Conservation (phyloP, 64 coral and sea anemone species). For the Catalaphyllia jardinei region DNA sequence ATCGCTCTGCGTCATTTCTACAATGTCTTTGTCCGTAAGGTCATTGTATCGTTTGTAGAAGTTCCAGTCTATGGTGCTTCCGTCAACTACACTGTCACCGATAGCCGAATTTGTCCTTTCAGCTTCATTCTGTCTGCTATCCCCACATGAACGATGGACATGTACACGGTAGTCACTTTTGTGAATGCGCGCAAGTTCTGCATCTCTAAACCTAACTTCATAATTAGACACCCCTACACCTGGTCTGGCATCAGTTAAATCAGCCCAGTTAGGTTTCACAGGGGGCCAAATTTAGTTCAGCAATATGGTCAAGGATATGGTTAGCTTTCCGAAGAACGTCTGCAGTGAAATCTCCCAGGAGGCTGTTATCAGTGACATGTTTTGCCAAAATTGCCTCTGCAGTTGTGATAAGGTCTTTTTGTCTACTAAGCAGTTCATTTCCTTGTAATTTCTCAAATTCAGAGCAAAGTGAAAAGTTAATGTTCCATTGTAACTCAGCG, state of each 20-base stretch:
- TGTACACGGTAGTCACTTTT: constrained; percentile 38
- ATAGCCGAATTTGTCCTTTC: constrained; percentile 70
- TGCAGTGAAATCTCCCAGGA: constrained; percentile 2
- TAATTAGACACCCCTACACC: constrained; percentile 78
- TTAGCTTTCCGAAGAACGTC: constrained; percentile 14
- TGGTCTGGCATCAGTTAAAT: constrained; percentile 82
- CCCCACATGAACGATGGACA: constrained; percentile 40
- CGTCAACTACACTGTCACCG: constrained; percentile 62
- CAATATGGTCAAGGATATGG: constrained; percentile 23
- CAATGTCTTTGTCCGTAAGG: neutral
- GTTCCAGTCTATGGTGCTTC: constrained; percentile 62
- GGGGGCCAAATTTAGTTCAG: constrained; percentile 4
- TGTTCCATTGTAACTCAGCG: constrained; percentile 20
- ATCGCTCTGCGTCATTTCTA: constrained; percentile 22
- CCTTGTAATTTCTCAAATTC: constrained; percentile 48
- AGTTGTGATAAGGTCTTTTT: neutral
- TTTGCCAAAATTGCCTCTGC: neutral
- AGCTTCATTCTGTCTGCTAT: constrained; percentile 60
- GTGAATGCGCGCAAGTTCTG: constrained; percentile 56
- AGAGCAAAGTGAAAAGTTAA: neutral
- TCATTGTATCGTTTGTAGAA: constrained; percentile 56
- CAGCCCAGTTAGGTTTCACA: constrained; percentile 66
- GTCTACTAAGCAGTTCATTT: constrained; percentile 30
- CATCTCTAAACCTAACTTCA: constrained; percentile 58
- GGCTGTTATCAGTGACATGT: neutral